Base-by-base conservation (phyloP, 2,113 vertebrate species). In the Nycticryphes semicollaris region DNA sequence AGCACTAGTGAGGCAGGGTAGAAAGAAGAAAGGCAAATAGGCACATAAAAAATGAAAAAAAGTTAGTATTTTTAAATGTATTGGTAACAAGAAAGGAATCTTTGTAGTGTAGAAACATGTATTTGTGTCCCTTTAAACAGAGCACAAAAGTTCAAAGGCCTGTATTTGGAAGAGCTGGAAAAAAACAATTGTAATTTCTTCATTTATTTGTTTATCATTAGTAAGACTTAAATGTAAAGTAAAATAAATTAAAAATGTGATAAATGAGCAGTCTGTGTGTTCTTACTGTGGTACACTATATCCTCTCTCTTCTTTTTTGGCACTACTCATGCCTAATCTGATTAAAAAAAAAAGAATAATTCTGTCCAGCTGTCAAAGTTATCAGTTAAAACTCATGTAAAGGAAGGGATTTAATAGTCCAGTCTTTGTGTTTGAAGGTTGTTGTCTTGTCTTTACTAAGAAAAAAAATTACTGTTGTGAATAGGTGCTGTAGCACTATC, bases 81-180 rank as follows among this genome's bases (percentile, higher is more conserved):
- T 5, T 78, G 33, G 30, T 86, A 87, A 92, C 51, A 93, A 75
- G 85, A 90, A 96, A 81, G 63, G 83, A 84, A 78, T 94, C 70
- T 84, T 93, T 86, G 14, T 84, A 87, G 45, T 84, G 47, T 81
- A 68, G 86, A 92, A 84, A 82, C 48, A 64, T 68, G 57, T 56
- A 33, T 90, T 96, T 93, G 51, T 78, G 73, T 81, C 68, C 11
- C 10, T 93, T 75, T 92, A 94, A 87, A 77, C 12, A 51, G 5
- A 93, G 35, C 53, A 83, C 82, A 85, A 6, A 93, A 94, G 80
- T 91, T 96, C 66, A 84, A 90, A 91, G 30, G 53, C 76, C 48
- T 73, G 53, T 39, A 15, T 56, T 92, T 76, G 48, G 48, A 90
- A 75, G 24, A 75, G 30, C 21, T 87, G 33, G 43, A 15, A 43